Base-by-base conservation (phyloP, 1,140 invertebrate species). In the Euglossa dilemma region DNA sequence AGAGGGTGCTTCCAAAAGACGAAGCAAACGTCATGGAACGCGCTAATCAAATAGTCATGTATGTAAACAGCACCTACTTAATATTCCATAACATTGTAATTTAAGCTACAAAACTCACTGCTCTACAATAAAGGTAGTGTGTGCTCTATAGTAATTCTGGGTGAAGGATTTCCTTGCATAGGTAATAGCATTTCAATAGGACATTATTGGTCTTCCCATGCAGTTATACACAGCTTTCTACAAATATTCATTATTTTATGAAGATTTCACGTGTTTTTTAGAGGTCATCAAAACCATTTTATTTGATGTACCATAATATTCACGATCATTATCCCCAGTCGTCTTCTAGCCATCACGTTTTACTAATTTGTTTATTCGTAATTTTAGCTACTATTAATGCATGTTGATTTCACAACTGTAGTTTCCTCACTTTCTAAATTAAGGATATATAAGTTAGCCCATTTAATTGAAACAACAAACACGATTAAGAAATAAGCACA, bases 1-100 rank as follows among this genome's bases (percentile, higher is more conserved):
- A 95, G 91, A 93, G 95, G 85, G 95, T 95, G 87, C 92, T 95
- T 91, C 95, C 95, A 92, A 95, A 96, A 87, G 96, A 97, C 92
- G 96, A 97, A 95, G 96, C 96, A 85, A 96, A 96, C 92, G 97
- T 97, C 89, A 96, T 97, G 95, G 96, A 97, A 95, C 96, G 96
- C 93, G 97, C 97, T 92, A 97, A 96, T 95, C 97, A 97, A 93
- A 97, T 97, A 94, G 97, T 97, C 92, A 97, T 97, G 97, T 97
- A 97, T 95, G 97, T 97, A 95, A 93, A 85, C 69, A 45, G 73
- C 79, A 85, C 67, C 59, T 79, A 82, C 28, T 87, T 61, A 82
- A 91, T 85, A 81, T 52, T 81, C 76, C 63, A 77, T 89, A 89
- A 90, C 36, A 85, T 79, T 81, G 59, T 89, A 88, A 83, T 88